These are phyloP conservation scores for Myxocyprinus asiaticus DNA, from an alignment of 2,113 vertebrate genomes.

Conservation along the genomic window DNA sequence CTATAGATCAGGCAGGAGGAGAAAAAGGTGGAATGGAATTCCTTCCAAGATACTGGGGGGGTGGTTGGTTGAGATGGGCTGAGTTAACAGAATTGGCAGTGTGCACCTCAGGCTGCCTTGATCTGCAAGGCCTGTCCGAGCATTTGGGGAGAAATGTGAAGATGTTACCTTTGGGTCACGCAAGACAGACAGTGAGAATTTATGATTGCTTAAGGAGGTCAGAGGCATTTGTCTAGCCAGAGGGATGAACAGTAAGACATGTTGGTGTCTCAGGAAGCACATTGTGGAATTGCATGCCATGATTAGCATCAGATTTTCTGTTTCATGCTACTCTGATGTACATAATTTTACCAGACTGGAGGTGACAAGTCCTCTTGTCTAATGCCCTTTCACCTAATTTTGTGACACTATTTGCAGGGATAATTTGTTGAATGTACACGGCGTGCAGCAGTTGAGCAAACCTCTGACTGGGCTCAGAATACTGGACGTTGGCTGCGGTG, in stretches of 20 bases:
- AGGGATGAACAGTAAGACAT: not conserved
- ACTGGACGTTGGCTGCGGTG: constrained; percentile 93
- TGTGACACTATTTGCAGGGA: constrained; percentile 77
- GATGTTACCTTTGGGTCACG: not conserved
- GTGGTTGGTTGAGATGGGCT: not conserved
- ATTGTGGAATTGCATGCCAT: not conserved
- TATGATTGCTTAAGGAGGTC: constrained; percentile 1
- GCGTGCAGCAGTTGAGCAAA: constrained; percentile 73
- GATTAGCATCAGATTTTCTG: constrained; percentile 23
- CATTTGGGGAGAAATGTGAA: not conserved
- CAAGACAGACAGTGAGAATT: not conserved
- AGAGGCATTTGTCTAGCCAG: constrained; percentile 8
- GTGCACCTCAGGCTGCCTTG: constrained; percentile 35
- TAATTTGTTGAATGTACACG: constrained; percentile 81
- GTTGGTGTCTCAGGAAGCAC: not conserved
- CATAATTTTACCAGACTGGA: not conserved
- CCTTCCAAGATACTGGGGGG: constrained; percentile 1
- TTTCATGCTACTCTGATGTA: constrained; percentile 3
- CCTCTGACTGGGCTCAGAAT: constrained; percentile 85
- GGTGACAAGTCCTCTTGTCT: not conserved
- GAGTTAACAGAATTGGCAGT: constrained; percentile 14
- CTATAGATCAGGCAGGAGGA: not conserved
- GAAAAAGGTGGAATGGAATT: constrained; percentile 9
- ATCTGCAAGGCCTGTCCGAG: not conserved
- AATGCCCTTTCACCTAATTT: not conserved